A percentile compares a stretch with the other conserved stretches of the same genome.
Evolutionary conservation across 1,140 invertebrate genomes (phyloP).

Genomic region (Lethrus apterus): DNA sequence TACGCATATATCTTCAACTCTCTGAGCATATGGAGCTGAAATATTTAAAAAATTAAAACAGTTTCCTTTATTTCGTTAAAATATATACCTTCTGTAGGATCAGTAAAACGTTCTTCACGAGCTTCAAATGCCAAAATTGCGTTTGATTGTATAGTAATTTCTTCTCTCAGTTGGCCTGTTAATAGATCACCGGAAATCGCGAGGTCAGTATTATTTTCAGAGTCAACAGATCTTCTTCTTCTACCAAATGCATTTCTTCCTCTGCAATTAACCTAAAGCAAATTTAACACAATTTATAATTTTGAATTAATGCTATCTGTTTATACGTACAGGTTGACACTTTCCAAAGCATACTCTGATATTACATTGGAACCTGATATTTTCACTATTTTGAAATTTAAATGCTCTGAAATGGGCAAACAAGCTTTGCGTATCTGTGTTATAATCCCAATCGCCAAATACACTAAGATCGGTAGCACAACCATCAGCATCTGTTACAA

Average conservation of each 20-base stretch:
- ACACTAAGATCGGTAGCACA: slow-evolving; percentile 88
- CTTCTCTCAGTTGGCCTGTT: slow-evolving; percentile 80
- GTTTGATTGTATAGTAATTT: slow-evolving; percentile 88
- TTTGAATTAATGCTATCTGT: background rate
- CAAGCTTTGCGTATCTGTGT: slow-evolving; percentile 72
- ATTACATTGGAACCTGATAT: slow-evolving; percentile 93
- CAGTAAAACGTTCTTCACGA: slow-evolving; percentile 60
- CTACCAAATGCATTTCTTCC: slow-evolving; percentile 83
- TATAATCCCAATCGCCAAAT: slow-evolving; percentile 89
- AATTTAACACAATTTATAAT: background rate
- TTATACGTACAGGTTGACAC: slow-evolving; percentile 77
- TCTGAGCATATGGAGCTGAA: slow-evolving; percentile 56
- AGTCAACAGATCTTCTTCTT: slow-evolving; percentile 57
- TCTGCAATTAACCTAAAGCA: slow-evolving; percentile 76
- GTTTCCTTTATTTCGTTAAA: background rate
- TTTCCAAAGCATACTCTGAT: slow-evolving; percentile 91
- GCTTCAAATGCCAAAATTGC: slow-evolving; percentile 83
- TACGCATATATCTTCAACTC: slow-evolving; percentile 82
- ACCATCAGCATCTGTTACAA: slow-evolving; percentile 89
- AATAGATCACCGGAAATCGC: slow-evolving; percentile 51
- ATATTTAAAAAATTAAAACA: slow-evolving; percentile 36
- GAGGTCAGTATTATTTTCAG: slow-evolving; percentile 49
- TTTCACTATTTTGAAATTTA: slow-evolving; percentile 92
- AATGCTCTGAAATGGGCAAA: slow-evolving; percentile 88
- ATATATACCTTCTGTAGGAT: slow-evolving; percentile 59